Evolutionary conservation across 1,140 invertebrate species (phyloP).

Genomic region (Lordiphosa clarofinis): DNA sequence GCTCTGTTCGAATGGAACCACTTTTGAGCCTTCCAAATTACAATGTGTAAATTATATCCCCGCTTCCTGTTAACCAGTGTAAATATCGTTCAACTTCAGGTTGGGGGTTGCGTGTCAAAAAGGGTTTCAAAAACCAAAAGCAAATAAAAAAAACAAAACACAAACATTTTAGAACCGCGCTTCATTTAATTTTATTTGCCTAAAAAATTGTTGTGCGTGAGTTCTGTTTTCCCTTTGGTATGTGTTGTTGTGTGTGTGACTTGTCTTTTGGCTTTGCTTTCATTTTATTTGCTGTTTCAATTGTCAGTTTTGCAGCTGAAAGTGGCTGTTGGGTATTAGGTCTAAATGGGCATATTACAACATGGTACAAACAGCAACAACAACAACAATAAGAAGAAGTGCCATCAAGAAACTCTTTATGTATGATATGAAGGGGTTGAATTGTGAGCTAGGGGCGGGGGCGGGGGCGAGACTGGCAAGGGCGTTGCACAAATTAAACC

Average conservation of each 20-base stretch:
- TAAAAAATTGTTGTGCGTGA: constrained; percentile 54
- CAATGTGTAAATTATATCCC: no score
- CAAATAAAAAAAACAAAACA: no score
- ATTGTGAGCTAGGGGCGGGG: constrained; percentile 7
- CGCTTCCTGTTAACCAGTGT: constrained; percentile 4
- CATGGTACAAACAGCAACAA: constrained; percentile 36
- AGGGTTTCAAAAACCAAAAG: background rate
- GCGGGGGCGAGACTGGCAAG: constrained; percentile 8
- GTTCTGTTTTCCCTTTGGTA: constrained; percentile 38
- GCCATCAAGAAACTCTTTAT: constrained; percentile 48
- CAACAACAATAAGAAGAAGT: constrained; percentile 27
- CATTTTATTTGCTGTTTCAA: constrained; percentile 69
- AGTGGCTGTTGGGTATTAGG: constrained; percentile 73
- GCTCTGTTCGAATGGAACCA: no score
- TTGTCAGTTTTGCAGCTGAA: constrained; percentile 57
- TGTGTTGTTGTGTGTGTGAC: no score
- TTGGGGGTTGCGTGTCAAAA: constrained; percentile 3
- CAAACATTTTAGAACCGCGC: constrained; percentile 39
- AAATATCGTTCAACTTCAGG: constrained; percentile 2
- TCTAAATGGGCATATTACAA: constrained; percentile 73
- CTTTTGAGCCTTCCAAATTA: no score
- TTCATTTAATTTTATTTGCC: constrained; percentile 78
- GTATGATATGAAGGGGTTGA: constrained; percentile 48
- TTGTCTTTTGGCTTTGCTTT: constrained; percentile 23
- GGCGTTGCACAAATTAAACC: constrained; percentile 77